Base-by-base conservation (phyloP, 2,113 vertebrate species). In the Spea bombifrons region DNA sequence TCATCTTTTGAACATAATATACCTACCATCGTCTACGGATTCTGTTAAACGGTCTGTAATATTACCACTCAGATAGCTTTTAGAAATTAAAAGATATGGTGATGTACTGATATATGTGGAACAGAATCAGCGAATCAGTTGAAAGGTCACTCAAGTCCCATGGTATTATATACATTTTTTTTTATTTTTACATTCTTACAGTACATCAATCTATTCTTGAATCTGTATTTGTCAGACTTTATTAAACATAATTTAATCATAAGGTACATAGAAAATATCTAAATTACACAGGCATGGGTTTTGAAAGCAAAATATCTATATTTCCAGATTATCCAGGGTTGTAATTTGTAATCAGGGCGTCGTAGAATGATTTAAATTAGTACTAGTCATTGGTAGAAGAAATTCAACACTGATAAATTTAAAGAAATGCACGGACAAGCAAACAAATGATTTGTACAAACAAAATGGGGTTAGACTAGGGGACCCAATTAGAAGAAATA, bases 141-240 rank as follows among this genome's bases (percentile, higher is more conserved):
- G 49, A 73, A 79, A 79, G 70, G 76, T 66, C 67, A 66, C 43
- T 48, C 7, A 30, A 57, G 61, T 66, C 63, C 76, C 50, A 53
- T 30, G 52, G 48, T 49, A 72, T 46, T 61, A 12, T 52, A 73
- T 57, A 49, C 6, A 17, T 71, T 17, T 30, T 52, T 8, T 63
- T 63, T 63, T 47, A 47, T 17, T 8, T 49, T 55, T 75, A 53
- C 30, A 66, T 75, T 61, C 43, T 30, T 66, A 53, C 64, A 75
- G 48, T 66, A 66, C 63, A 64, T 64, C 45, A 53, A 78, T 71
- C 67, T 71, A 78, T 63, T 12, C 61, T 53, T 71, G 12, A 71
- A 55, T 71, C 71, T 52, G 55, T 48, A 52, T 78, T 64, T 78
- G 47, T 64, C 76, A 64, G 15, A 50, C n/a, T 44, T 50, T 10